Percentiles rank a stretch among this genome's conserved stretches.
Evolutionary conservation across 2,113 vertebrate species (phyloP).

Genomic region (Polypterus senegalus): DNA sequence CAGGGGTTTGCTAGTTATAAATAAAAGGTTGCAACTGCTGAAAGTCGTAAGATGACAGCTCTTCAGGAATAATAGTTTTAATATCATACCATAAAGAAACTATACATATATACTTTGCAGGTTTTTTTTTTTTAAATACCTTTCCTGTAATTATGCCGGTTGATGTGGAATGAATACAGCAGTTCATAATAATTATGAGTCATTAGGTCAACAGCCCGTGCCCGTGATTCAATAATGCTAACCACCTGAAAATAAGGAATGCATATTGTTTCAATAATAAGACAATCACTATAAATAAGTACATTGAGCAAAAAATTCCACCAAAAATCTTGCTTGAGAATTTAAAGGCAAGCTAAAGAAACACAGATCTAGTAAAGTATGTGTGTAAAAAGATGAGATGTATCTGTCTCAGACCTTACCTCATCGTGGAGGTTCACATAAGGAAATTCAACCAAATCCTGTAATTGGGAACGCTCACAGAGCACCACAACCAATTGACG

Average conservation of each 20-base stretch:
- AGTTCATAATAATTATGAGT: slow-evolving; percentile 92
- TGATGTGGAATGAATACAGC: slow-evolving; percentile 87
- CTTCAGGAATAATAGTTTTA: too few relatives aligned
- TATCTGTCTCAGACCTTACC: slow-evolving; percentile 39
- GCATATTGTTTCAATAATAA: too few relatives aligned
- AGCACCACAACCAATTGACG: slow-evolving; percentile 89
- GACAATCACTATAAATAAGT: too few relatives aligned
- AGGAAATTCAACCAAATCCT: slow-evolving; percentile 83
- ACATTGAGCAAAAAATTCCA: too few relatives aligned
- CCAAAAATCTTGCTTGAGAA: too few relatives aligned
- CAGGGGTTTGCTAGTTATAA: background rate
- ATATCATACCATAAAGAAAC: too few relatives aligned
- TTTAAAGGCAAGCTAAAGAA: too few relatives aligned
- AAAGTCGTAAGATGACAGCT: background rate
- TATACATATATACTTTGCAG: too few relatives aligned
- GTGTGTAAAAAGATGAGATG: background rate
- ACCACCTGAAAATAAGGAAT: slow-evolving; percentile 58
- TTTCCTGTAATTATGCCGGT: slow-evolving; percentile 91
- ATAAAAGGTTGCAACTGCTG: background rate
- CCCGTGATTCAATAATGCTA: slow-evolving; percentile 80
- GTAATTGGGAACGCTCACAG: slow-evolving; percentile 82
- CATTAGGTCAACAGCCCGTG: slow-evolving; percentile 80
- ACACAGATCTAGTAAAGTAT: background rate
- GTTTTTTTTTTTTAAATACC: slow-evolving; percentile 37
- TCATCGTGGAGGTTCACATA: slow-evolving; percentile 85